Conservation (phyloP, 2,888 invertebrate species). For the Harpalus rubripes region DNA sequence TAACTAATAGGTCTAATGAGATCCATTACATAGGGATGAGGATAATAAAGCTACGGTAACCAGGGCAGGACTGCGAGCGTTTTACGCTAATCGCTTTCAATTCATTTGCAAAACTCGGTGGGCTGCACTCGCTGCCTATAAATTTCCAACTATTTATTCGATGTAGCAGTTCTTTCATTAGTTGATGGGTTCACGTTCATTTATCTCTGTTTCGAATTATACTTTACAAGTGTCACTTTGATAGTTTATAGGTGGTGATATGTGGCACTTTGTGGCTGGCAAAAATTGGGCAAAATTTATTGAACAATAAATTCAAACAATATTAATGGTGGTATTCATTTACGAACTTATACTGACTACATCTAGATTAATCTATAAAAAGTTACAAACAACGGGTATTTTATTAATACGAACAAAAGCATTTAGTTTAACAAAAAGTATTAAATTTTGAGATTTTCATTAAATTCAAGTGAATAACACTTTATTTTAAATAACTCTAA, state of each 20-base stretch:
- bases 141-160: constrained; percentile 34
- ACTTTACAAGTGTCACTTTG: neutral
- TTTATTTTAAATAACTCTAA: no score
- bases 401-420: no score
- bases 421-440: no score
- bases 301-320: neutral
- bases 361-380: neutral
- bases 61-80: constrained; percentile 20
- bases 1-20: constrained; percentile 62
- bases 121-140: neutral
- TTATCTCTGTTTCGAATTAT: constrained; percentile 12
- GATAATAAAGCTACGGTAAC: constrained; percentile 45
- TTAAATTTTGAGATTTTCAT: no score
- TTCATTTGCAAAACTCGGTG: constrained; percentile 38
- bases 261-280: neutral
- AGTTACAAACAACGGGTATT: neutral
- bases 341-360: no score
- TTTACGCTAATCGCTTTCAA: constrained; percentile 46
- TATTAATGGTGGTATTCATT: no score
- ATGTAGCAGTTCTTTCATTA: constrained; percentile 35
- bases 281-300: neutral
- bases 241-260: neutral
- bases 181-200: constrained; percentile 4
- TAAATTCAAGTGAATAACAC: no score
- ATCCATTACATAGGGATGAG: constrained; percentile 53